Evolutionary conservation across 2,113 vertebrate species (phyloP).

Genomic region (Pygoscelis antarcticus): DNA sequence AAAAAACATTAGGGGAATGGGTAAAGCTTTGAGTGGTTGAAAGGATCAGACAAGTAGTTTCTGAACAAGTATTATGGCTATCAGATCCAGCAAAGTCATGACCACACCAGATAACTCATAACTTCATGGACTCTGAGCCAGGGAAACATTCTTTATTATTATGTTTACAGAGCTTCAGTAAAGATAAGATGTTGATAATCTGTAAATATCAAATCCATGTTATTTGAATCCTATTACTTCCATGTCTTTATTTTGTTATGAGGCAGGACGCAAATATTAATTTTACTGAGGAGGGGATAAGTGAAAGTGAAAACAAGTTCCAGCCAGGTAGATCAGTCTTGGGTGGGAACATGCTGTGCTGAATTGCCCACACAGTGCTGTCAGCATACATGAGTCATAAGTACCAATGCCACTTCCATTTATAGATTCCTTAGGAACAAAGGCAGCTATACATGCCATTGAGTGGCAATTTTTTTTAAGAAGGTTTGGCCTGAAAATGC

Average conservation of each 20-base stretch:
- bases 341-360: slow-evolving; percentile 42
- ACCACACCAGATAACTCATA: not conserved
- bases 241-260: not conserved
- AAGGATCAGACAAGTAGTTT: not conserved
- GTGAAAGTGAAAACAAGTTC: not conserved
- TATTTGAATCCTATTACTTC: not conserved
- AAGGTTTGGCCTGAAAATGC: not conserved
- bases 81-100: not conserved
- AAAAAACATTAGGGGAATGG: not conserved
- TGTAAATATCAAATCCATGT: not conserved
- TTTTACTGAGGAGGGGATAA: not conserved
- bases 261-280: not conserved
- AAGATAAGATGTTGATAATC: not conserved
- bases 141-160: not conserved
- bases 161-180: not conserved
- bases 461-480: not conserved
- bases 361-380: slow-evolving; percentile 45
- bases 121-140: not conserved
- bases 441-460: not conserved
- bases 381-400: slow-evolving; percentile 58
- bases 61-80: not conserved
- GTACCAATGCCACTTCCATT: slow-evolving; percentile 27
- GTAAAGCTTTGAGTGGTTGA: not conserved
- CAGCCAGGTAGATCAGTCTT: slow-evolving; percentile 19
- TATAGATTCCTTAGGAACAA: slow-evolving; percentile 44